These are phyloP conservation scores for Harpagoxenus sublaevis DNA, from an alignment of 2,888 invertebrate genomes.

Conservation along the genomic window DNA sequence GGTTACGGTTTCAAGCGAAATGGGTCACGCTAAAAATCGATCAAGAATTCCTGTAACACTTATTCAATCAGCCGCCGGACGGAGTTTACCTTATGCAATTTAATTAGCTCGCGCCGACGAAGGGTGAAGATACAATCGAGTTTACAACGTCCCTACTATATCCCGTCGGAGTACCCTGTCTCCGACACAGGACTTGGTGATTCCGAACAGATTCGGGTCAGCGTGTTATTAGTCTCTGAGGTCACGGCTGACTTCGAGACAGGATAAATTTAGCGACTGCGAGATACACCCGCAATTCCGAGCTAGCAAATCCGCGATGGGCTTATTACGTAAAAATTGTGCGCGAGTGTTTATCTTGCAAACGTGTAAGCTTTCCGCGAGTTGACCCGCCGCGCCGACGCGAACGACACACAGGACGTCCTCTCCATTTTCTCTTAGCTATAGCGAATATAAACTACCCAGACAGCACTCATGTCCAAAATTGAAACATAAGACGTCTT, in stretches of 20 bases:
- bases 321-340: background rate
- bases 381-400: background rate
- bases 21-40: conserved; percentile 20
- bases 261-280: conserved; percentile 61
- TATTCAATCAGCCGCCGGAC: conserved; percentile 32
- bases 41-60: conserved; percentile 34
- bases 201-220: conserved; percentile 68
- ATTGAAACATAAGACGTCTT: too few species aligned
- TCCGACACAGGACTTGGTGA: conserved; percentile 54
- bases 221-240: conserved; percentile 62
- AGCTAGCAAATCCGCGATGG: background rate
- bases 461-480: too few species aligned
- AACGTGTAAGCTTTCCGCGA: background rate
- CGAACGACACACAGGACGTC: background rate
- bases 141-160: conserved; percentile 59
- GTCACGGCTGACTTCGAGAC: conserved; percentile 56
- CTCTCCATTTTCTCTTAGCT: background rate
- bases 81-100: conserved; percentile 58
- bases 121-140: conserved; percentile 57
- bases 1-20: conserved; percentile 2
- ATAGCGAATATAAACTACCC: background rate
- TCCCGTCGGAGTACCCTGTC: conserved; percentile 57
- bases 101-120: conserved; percentile 61
- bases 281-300: background rate
- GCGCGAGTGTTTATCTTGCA: conserved; percentile 14